Percentiles rank a stretch among this genome's conserved stretches.
phyloP scores from a whole-genome alignment of 1,140 invertebrate species.

The Pantala flavescens region DNA sequence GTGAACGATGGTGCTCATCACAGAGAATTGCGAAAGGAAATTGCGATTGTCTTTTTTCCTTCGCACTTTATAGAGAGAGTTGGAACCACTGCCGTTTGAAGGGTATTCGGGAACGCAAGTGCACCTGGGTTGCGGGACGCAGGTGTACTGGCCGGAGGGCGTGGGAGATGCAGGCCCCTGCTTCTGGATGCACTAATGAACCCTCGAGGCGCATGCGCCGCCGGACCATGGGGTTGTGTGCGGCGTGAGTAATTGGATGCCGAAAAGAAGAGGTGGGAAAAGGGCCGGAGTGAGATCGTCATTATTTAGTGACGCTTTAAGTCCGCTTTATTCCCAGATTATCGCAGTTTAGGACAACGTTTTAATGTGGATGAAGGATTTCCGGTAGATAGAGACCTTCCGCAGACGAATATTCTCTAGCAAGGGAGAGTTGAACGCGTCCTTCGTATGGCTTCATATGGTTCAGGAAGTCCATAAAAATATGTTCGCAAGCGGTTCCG shows the following conservation, averaged over 20 bases:
- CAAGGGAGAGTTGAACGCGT: too few relatives aligned
- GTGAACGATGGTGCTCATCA: too few relatives aligned
- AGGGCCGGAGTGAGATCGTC: background rate
- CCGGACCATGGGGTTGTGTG: background rate
- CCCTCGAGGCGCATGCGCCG: background rate
- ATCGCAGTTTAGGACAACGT: background rate
- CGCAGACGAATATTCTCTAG: too few relatives aligned
- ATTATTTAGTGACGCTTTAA: background rate
- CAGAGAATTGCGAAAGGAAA: too few relatives aligned
- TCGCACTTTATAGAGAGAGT: background rate
- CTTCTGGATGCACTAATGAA: slow-evolving; percentile 9
- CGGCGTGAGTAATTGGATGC: slow-evolving; percentile 3
- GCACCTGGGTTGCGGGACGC: background rate
- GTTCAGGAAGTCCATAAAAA: too few relatives aligned
- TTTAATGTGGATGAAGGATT: too few relatives aligned
- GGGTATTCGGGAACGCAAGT: background rate
- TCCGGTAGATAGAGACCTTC: too few relatives aligned
- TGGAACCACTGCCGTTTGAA: background rate
- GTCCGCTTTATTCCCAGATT: background rate
- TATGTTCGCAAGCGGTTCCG: too few relatives aligned
- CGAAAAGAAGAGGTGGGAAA: background rate
- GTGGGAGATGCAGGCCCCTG: background rate
- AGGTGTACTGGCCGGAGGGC: background rate
- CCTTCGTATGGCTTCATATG: too few relatives aligned
- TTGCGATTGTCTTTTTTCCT: too few relatives aligned